These are phyloP conservation scores for Pandion haliaetus DNA, from an alignment of 2,113 vertebrate species.

Conservation along the genomic window DNA sequence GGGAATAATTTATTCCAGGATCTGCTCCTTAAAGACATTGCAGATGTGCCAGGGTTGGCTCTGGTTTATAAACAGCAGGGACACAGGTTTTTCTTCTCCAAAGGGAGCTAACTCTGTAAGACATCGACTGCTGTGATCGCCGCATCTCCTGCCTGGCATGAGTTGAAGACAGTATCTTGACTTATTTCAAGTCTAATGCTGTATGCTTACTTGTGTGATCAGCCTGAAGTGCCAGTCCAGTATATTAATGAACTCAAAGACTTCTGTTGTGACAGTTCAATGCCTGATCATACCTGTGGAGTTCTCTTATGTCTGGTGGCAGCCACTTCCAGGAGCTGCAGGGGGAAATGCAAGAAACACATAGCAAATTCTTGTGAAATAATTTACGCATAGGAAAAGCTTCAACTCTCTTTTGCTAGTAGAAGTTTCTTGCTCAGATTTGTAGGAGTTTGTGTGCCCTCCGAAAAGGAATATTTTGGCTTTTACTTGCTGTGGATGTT, in stretches of 20 bases:
- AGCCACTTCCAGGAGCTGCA: background rate
- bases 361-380: background rate
- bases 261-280: background rate
- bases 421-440: background rate
- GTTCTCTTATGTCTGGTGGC: background rate
- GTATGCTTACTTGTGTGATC: background rate
- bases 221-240: background rate
- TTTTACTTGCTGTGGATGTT: background rate
- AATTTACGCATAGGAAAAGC: background rate
- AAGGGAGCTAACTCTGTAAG: background rate
- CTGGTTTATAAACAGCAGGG: background rate
- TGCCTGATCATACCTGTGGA: background rate
- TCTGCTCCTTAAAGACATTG: background rate
- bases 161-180: background rate
- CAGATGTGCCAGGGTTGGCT: background rate
- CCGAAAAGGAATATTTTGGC: background rate
- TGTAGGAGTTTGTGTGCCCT: background rate
- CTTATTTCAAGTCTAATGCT: background rate
- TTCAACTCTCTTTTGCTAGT: background rate
- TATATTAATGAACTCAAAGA: background rate
- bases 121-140: background rate
- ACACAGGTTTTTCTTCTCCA: background rate
- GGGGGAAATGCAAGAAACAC: background rate
- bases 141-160: accelerated
- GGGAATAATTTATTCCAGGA: background rate